Percentiles rank a stretch among this genome's conserved stretches.
Conservation (phyloP, 2,113 vertebrate genomes). For the Halichoerus grypus region DNA sequence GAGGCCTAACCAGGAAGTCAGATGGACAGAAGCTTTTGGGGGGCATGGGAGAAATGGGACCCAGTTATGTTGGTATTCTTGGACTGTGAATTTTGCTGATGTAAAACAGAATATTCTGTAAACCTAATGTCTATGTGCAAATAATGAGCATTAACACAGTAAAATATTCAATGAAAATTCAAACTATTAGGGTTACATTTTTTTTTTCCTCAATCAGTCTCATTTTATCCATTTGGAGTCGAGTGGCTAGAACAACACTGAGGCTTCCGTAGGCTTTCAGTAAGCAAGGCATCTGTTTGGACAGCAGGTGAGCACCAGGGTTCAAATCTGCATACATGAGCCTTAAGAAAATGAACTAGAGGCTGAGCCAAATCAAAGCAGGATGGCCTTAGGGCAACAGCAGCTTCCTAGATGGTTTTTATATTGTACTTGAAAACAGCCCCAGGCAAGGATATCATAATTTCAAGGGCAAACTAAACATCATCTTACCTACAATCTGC, state of each 20-base stretch:
- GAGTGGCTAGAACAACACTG: constrained; percentile 49
- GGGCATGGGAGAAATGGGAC: background rate
- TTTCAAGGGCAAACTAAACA: constrained; percentile 72
- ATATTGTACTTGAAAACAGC: constrained; percentile 61
- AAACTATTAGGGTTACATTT: constrained; percentile 67
- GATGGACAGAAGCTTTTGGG: background rate
- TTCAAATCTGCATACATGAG: constrained; percentile 60
- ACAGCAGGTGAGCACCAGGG: constrained; percentile 73
- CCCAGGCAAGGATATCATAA: constrained; percentile 51
- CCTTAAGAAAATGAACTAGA: constrained; percentile 64
- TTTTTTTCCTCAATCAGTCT: constrained; percentile 49
- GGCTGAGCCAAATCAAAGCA: constrained; percentile 72
- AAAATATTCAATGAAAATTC: constrained; percentile 84
- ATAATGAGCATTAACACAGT: constrained; percentile 85
- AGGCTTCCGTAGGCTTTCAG: constrained; percentile 49
- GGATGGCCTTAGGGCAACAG: constrained; percentile 52
- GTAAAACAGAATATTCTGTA: constrained; percentile 83
- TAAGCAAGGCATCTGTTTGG: constrained; percentile 69
- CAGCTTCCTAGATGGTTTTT: constrained; percentile 68
- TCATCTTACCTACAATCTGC: constrained; percentile 68
- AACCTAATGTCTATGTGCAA: constrained; percentile 84
- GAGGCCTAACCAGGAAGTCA: constrained; percentile 15
- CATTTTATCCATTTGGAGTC: constrained; percentile 50
- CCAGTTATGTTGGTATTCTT: constrained; percentile 48
- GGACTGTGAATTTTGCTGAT: constrained; percentile 73